Base-by-base conservation (phyloP, 2,797 vertebrate species). In the Squalus acanthias region DNA sequence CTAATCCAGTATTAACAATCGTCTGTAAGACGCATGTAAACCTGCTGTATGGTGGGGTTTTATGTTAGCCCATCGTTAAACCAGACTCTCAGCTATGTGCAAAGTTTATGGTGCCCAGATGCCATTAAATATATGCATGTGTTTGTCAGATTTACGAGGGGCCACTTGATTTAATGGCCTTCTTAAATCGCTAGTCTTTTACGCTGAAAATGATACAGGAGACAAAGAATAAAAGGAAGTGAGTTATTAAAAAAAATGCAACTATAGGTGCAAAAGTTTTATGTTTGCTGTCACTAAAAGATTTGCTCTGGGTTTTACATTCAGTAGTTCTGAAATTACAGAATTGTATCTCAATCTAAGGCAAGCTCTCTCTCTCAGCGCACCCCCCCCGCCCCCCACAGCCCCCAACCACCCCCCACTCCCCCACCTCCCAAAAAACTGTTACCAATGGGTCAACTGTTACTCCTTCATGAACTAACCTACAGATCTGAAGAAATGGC, bases 111-210 rank as follows among this genome's bases (percentile, higher is more conserved):
- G 94, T 95, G 94, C 94, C 69, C 94, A 95, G 94, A 72, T 95
- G 94, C 94, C 70, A 95, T 95, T 95, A 95, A 95, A 95, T 95
- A 95, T 95, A 95, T 74, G 94, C 94, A 95, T 76, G 94, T 95
- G 94, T 95, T 95, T 95, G 94, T 95, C 94, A 95, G 94, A 95
- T 95, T 95, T 95, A 95, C 69, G 70, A 95, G 69, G 94, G 94
- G 94, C 94, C 69, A 95, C 94, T 95, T 95, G 94, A 95, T 95
- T 95, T 95, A 95, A 95, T 95, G 46, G 69, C 70, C 94, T 95
- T 95, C 94, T 95, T 95, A 95, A 95, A 95, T 95, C 94, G 94
- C 94, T 95, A 53, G 94, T 95, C 94, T 57, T 95, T 95, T 95
- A 95, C 94, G 70, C 94, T 95, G 94, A 72, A 95, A 95, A 95